These are phyloP conservation scores for Lanistes nyassanus DNA, from an alignment of 1,140 invertebrate genomes.

Conservation along the genomic window DNA sequence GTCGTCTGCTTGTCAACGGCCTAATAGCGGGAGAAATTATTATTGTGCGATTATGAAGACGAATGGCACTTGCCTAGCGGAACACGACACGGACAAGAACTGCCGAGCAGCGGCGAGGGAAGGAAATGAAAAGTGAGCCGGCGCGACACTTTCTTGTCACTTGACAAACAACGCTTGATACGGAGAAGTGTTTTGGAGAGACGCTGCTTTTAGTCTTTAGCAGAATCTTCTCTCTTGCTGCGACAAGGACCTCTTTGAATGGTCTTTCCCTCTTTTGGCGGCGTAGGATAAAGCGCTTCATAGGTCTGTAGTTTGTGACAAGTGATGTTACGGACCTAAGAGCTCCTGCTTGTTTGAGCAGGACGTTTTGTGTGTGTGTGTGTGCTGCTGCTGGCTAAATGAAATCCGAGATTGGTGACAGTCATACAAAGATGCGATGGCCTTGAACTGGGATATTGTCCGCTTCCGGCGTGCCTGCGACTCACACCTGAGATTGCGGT, in stretches of 20 bases:
- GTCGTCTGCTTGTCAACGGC: constrained; percentile 23
- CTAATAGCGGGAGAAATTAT: constrained; percentile 27
- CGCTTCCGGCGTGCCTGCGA: no score
- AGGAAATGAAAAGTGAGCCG: background rate
- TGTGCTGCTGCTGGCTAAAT: no score
- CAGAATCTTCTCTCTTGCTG: background rate
- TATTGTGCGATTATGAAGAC: constrained; percentile 27
- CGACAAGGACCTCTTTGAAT: background rate
- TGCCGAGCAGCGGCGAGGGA: background rate
- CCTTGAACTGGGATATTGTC: no score
- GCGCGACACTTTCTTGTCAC: background rate
- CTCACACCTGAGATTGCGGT: background rate
- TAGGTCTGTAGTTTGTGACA: no score
- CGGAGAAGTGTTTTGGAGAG: background rate
- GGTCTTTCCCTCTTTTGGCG: no score
- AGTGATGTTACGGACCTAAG: no score
- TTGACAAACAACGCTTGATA: background rate
- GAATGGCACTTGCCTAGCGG: constrained; percentile 27
- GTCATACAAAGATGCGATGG: no score
- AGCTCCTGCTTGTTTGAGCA: no score
- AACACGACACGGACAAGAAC: constrained; percentile 13
- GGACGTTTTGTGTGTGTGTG: no score
- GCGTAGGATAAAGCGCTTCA: no score
- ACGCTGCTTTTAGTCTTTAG: background rate
- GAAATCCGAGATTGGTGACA: no score